Conservation (phyloP, 2,888 invertebrate genomes). For the Drosophila histrio region DNA sequence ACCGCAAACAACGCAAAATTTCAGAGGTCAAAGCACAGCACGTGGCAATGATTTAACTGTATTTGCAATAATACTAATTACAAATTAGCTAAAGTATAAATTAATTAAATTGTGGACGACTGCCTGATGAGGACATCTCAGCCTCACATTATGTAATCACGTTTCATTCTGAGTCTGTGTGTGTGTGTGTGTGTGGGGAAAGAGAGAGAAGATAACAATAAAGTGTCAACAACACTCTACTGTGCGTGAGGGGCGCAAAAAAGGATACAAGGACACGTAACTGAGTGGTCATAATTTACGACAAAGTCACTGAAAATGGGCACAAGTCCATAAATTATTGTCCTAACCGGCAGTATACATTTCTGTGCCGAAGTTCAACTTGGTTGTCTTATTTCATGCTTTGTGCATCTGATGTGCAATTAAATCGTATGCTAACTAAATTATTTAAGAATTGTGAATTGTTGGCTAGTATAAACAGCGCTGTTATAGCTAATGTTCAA, state of each 20-base stretch:
- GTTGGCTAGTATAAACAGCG: background rate
- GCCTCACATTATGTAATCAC: constrained; percentile 19
- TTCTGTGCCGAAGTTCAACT: constrained; percentile 8
- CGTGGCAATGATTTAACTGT: constrained; percentile 15
- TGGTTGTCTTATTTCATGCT: background rate
- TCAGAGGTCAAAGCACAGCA: background rate
- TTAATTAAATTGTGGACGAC: constrained; percentile 51
- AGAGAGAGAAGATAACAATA: constrained; percentile 29
- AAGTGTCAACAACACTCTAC: constrained; percentile 30
- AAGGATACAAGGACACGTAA: constrained; percentile 53
- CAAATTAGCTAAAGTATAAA: constrained; percentile 56
- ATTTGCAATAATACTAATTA: constrained; percentile 37
- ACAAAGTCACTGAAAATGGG: constrained; percentile 49
- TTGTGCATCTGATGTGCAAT: constrained; percentile 40
- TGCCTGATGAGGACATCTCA: constrained; percentile 36
- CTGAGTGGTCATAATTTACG: constrained; percentile 51
- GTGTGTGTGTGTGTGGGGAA: background rate
- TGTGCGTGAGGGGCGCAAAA: constrained; percentile 11
- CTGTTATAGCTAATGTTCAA: constrained; percentile 16
- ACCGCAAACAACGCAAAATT: background rate
- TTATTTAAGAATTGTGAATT: constrained; percentile 8
- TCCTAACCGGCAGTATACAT: constrained; percentile 3
- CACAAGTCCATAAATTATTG: constrained; percentile 67
- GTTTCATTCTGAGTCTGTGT: background rate
- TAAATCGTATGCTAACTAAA: constrained; percentile 30